A percentile compares a stretch with the other conserved stretches of the same genome.
phyloP scores from a whole-genome alignment of 1,140 invertebrate genomes.

The Acromyrmex heyeri region DNA sequence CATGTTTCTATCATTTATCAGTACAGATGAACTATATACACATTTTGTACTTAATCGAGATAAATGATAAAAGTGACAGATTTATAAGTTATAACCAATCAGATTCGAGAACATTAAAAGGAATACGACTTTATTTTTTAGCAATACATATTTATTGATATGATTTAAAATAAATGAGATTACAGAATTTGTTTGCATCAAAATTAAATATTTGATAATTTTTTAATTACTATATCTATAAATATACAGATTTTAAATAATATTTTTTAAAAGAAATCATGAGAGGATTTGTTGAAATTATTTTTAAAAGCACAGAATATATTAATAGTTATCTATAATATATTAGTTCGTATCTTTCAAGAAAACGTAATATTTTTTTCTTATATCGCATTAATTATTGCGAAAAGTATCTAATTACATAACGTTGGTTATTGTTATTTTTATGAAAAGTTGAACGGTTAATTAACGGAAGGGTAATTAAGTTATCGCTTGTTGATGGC shows the following conservation, averaged over 20 bases:
- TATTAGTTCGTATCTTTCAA: not conserved
- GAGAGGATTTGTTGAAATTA: not conserved
- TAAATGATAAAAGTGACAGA: not conserved
- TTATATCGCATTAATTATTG: constrained; percentile 2
- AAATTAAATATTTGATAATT: not conserved
- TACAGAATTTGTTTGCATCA: not conserved
- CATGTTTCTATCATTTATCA: not conserved
- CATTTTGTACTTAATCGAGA: not conserved
- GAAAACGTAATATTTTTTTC: not conserved
- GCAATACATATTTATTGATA: not conserved
- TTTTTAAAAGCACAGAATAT: not conserved
- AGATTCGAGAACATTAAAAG: not conserved
- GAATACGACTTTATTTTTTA: not conserved
- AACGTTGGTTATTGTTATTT: not conserved
- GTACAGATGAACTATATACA: not conserved
- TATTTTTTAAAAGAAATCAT: not conserved
- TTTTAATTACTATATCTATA: not conserved
- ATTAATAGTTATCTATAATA: not conserved
- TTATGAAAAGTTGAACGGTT: constrained; percentile 20
- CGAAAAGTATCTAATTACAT: not conserved
- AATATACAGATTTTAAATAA: not conserved
- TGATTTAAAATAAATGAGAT: not conserved
- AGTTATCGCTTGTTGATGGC: not conserved
- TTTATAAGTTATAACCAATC: not conserved
- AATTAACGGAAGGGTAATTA: constrained; percentile 20